phyloP scores from a whole-genome alignment of 1,140 invertebrate genomes.

The Drosophila busckii region DNA sequence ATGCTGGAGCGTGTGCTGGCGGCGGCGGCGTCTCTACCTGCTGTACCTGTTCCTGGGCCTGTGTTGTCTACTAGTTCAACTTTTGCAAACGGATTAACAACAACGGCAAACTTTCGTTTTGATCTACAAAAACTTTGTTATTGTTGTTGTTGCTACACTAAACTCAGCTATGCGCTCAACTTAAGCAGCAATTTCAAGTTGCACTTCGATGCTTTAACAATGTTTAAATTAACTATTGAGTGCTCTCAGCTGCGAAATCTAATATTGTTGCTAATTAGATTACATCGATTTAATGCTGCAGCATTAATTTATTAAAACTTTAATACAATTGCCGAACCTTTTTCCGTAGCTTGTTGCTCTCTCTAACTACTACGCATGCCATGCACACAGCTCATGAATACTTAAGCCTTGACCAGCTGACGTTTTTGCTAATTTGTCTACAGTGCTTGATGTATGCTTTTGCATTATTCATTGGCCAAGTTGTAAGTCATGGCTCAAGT shows the following conservation, averaged over 20 bases:
- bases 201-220: conserved; percentile 48
- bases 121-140: conserved; percentile 68
- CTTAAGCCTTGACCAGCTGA: conserved; percentile 33
- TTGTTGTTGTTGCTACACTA: conserved; percentile 18
- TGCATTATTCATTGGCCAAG: conserved; percentile 66
- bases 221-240: conserved; percentile 39
- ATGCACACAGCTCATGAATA: conserved; percentile 52
- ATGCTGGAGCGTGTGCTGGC: conserved; percentile 33
- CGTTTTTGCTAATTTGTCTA: conserved; percentile 9
- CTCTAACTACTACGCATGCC: no score
- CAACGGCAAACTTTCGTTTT: conserved; percentile 69
- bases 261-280: no score
- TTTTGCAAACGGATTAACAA: conserved; percentile 75
- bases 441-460: conserved; percentile 34
- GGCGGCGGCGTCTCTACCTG: conserved; percentile 1
- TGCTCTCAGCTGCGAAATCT: no score
- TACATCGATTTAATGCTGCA: no score
- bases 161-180: conserved; percentile 61
- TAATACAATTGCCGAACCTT: no score
- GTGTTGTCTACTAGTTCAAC: conserved; percentile 37
- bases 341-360: no score
- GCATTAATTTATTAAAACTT: no score
- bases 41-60: neutral
- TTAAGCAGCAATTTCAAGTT: conserved; percentile 44
- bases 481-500: conserved; percentile 69